Evolutionary conservation across 2,797 vertebrate species (phyloP).

Genomic region (Tiaroga cobitis): DNA sequence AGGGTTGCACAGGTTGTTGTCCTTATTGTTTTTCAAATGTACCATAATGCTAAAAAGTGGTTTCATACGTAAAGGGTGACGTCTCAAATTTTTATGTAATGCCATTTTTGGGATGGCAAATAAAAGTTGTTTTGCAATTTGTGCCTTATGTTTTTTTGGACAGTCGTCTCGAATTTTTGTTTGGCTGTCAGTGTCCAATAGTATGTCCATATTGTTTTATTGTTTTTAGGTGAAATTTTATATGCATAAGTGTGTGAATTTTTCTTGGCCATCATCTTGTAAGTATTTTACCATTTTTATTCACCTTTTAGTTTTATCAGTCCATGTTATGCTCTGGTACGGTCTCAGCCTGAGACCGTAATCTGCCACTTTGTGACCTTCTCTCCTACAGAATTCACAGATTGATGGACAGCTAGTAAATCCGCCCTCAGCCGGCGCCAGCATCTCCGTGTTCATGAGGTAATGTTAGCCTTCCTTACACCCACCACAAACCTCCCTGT

Average conservation of each 20-base stretch:
- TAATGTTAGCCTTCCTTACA: constrained; percentile 67
- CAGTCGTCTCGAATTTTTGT: background rate
- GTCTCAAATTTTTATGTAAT: constrained; percentile 45
- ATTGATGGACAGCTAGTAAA: constrained; percentile 57
- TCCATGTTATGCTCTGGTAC: background rate
- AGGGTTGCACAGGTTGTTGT: constrained; percentile 3
- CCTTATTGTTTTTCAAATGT: constrained; percentile 25
- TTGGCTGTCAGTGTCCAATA: too few species aligned
- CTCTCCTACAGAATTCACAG: constrained; percentile 30
- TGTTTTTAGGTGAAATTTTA: background rate
- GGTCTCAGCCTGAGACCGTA: constrained; percentile 9
- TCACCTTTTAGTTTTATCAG: background rate
- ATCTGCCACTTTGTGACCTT: constrained; percentile 56
- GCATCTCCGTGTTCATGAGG: constrained; percentile 59
- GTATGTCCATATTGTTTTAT: background rate
- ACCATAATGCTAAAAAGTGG: constrained; percentile 7
- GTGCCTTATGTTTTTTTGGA: background rate
- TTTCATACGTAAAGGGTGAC: constrained; percentile 26
- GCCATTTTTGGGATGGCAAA: constrained; percentile 46
- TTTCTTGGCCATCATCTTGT: background rate
- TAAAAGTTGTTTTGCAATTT: constrained; percentile 58
- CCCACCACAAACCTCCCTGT: constrained; percentile 10
- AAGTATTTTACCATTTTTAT: background rate
- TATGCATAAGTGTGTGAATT: background rate
- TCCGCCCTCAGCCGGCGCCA: constrained; percentile 62